phyloP scores from a whole-genome alignment of 2,797 vertebrate species.

The Triplophysa yarkandensis region DNA sequence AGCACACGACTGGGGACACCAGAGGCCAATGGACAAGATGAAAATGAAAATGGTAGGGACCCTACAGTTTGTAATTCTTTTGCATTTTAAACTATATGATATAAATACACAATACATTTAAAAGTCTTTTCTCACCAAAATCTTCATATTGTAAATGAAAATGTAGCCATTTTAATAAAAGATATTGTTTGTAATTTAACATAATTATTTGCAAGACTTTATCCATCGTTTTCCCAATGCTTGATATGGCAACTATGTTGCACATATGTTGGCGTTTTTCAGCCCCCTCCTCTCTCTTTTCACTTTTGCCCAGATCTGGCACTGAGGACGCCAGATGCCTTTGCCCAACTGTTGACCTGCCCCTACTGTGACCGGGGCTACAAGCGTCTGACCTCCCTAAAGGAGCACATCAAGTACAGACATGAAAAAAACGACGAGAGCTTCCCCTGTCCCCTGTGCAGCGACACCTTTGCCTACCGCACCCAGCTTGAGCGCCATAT shows the following conservation, averaged over 20 bases:
- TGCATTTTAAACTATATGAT: background rate
- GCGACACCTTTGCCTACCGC: constrained; percentile 88
- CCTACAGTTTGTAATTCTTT: background rate
- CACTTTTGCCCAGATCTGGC: constrained; percentile 80
- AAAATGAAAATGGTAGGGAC: constrained; percentile 81
- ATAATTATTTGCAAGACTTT: constrained; percentile 2
- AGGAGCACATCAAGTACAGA: constrained; percentile 97
- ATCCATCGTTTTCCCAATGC: background rate
- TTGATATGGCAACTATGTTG: constrained; percentile 21
- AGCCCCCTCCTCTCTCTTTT: constrained; percentile 61
- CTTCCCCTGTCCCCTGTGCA: constrained; percentile 89
- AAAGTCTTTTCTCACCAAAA: background rate
- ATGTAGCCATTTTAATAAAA: background rate
- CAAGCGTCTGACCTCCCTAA: constrained; percentile 94
- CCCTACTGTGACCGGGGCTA: constrained; percentile 96
- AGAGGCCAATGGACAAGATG: constrained; percentile 86
- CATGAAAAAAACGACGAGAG: constrained; percentile 94
- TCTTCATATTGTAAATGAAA: background rate
- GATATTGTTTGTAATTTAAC: background rate
- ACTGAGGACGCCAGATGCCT: constrained; percentile 89
- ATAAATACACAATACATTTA: background rate
- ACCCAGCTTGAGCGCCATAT: constrained; percentile 95
- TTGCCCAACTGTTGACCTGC: constrained; percentile 95
- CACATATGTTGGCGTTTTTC: constrained; percentile 52
- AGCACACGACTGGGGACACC: constrained; percentile 88